phyloP scores from a whole-genome alignment of 2,113 vertebrate genomes.

The Antechinus flavipes region DNA sequence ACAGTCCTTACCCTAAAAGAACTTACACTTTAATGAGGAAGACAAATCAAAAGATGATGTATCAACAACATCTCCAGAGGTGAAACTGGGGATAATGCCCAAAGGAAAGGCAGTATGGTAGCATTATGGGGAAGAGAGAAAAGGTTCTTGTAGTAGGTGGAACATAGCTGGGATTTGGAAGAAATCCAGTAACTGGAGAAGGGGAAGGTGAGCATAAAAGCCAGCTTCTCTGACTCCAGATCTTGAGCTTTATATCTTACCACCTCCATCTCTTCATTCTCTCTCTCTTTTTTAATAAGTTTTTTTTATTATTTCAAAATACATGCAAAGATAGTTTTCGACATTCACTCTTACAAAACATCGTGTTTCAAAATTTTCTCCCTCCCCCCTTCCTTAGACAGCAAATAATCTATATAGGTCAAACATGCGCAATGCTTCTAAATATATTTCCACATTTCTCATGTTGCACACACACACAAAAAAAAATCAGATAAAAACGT shows the following conservation, averaged over 20 bases:
- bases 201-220: background rate
- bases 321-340: no score
- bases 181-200: background rate
- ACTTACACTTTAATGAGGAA: background rate
- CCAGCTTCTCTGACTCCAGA: no score
- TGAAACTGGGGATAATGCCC: background rate
- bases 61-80: background rate
- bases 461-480: no score
- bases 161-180: no score
- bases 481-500: no score
- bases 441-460: no score
- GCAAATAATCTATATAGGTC: no score
- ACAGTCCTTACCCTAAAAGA: background rate
- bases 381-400: no score
- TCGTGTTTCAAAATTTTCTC: no score
- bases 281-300: background rate
- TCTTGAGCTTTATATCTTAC: background rate
- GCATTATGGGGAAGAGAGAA: background rate
- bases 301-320: no score
- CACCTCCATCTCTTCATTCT: background rate
- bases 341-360: no score
- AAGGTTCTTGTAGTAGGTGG: background rate
- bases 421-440: no score
- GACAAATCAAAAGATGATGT: background rate
- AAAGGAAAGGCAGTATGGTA: background rate